Evolutionary conservation across 2,797 vertebrate species (phyloP).

Genomic region (Lepilemur ruficaudatus): DNA sequence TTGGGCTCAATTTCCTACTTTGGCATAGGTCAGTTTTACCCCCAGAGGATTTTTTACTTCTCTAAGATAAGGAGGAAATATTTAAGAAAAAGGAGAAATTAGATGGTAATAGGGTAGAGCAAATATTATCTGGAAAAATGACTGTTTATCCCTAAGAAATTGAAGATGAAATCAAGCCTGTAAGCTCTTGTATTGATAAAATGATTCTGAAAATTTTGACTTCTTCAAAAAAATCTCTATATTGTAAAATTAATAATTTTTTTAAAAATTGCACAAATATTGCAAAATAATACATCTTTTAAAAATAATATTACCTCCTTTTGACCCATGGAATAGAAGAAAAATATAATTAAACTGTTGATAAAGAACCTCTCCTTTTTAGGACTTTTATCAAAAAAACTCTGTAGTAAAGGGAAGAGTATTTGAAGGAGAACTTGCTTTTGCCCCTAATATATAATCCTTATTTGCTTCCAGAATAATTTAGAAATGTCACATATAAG

Average conservation of each 20-base stretch:
- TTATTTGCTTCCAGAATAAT: conserved; percentile 46
- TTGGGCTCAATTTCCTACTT: neutral
- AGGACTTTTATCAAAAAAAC: neutral
- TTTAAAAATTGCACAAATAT: neutral
- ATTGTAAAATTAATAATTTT: neutral
- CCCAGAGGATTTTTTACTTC: neutral
- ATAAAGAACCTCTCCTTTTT: neutral
- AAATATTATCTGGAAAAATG: neutral
- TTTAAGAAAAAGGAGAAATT: neutral
- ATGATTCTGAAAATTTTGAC: neutral
- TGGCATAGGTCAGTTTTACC: neutral
- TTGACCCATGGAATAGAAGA: neutral
- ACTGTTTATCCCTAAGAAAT: neutral
- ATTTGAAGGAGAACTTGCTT: neutral
- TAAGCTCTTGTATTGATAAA: neutral
- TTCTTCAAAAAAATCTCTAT: neutral
- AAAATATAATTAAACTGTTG: neutral
- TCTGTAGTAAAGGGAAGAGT: neutral
- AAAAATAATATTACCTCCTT: neutral
- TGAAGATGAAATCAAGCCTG: neutral
- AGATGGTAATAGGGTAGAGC: neutral
- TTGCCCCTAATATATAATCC: neutral
- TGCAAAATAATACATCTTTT: neutral
- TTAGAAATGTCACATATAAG: conserved; percentile 9
- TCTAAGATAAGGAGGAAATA: neutral